Conservation (phyloP, 2,888 invertebrate genomes). For the Cephalotes varians region DNA sequence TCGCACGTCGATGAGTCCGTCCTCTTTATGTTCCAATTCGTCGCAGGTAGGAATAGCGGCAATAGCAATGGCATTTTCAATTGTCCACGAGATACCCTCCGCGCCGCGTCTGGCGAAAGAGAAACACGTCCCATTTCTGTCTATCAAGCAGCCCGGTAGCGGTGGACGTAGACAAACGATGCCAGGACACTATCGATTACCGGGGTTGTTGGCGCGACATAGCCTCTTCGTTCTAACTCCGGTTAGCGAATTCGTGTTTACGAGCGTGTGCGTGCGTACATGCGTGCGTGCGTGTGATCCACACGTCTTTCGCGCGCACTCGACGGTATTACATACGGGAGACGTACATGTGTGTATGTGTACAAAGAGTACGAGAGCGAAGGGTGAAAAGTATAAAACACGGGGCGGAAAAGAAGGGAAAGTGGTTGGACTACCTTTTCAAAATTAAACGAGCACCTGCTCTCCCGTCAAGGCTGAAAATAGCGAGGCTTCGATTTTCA, state of each 20-base stretch:
- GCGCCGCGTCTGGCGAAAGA: slow-evolving; percentile 55
- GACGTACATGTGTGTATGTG: not conserved
- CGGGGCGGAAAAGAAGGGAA: slow-evolving; percentile 42
- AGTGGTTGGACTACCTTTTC: slow-evolving; percentile 41
- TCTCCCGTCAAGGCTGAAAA: slow-evolving; percentile 24
- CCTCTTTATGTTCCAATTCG: slow-evolving; percentile 53
- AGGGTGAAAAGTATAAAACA: slow-evolving; percentile 32
- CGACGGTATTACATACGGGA: not conserved
- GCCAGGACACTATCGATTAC: slow-evolving; percentile 77
- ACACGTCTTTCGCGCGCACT: not conserved
- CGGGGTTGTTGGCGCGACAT: slow-evolving; percentile 46
- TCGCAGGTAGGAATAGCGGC: slow-evolving; percentile 35
- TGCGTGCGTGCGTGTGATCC: not conserved
- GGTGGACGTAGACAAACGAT: slow-evolving; percentile 74
- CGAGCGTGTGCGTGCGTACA: not conserved
- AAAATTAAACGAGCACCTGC: slow-evolving; percentile 53
- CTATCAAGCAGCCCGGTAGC: slow-evolving; percentile 70
- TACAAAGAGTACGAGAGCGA: not conserved
- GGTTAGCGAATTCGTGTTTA: slow-evolving; percentile 17
- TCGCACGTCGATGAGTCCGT: slow-evolving; percentile 19
- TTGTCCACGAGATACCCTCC: slow-evolving; percentile 42
- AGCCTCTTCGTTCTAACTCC: slow-evolving; percentile 58
- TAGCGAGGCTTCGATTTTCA: slow-evolving; percentile 36
- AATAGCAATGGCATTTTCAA: slow-evolving; percentile 58
- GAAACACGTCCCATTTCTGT: slow-evolving; percentile 78